These are phyloP conservation scores for Piaya cayana DNA, from an alignment of 2,113 vertebrate species.

Conservation along the genomic window DNA sequence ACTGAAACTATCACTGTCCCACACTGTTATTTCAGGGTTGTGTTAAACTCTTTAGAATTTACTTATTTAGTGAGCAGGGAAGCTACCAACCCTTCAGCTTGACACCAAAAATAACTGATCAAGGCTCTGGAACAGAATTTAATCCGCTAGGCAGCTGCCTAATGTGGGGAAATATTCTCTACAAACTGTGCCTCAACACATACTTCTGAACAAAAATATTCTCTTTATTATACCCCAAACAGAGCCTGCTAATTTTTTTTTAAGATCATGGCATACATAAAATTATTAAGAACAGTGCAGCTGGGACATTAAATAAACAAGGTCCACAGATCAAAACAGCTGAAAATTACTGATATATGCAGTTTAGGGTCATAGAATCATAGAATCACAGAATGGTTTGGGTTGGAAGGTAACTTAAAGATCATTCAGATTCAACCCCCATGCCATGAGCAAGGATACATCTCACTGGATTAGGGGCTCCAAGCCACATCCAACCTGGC, in stretches of 20 bases:
- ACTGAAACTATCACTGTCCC: conserved; percentile 31
- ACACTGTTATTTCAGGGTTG: conserved; percentile 56
- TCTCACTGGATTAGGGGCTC: too few relatives aligned
- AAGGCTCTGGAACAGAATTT: conserved; percentile 37
- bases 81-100: conserved; percentile 2
- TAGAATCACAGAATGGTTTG: too few relatives aligned
- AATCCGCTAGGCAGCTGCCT: conserved; percentile 14
- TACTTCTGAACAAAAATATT: not conserved
- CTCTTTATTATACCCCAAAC: not conserved
- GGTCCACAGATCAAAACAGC: not conserved
- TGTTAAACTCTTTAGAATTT: conserved; percentile 69
- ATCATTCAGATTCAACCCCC: too few relatives aligned
- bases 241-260: not conserved
- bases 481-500: too few relatives aligned
- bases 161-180: conserved; percentile 27
- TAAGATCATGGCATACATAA: not conserved
- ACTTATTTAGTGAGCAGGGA: conserved; percentile 48
- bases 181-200: not conserved
- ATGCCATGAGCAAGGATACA: too few relatives aligned
- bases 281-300: not conserved
- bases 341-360: not conserved
- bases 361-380: not conserved
- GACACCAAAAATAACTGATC: conserved; percentile 36
- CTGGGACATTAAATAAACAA: not conserved
- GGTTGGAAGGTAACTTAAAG: too few relatives aligned